Conservation (phyloP, 30 jellyfish, hydroid and myxozoan genomes). For the Aurelia aurita complex sp. Pacific region DNA sequence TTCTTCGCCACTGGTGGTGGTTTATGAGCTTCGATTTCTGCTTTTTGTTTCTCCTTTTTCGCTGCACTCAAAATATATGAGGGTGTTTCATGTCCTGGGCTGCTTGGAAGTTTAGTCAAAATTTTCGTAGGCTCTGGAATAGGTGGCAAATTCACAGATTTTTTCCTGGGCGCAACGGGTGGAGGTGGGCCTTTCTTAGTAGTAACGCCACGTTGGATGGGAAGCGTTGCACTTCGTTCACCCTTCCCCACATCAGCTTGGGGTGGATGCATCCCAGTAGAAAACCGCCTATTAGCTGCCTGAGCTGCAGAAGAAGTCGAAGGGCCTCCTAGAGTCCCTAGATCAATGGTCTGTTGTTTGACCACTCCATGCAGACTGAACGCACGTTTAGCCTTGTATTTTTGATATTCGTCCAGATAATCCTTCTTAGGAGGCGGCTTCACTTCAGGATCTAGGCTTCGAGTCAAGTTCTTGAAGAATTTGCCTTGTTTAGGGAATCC, state of each 20-base stretch:
- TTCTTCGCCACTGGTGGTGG: slow-evolving; percentile 1
- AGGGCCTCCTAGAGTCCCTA: slow-evolving; percentile 35
- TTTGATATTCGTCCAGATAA: slow-evolving; percentile 47
- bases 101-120: background rate
- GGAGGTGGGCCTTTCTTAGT: slow-evolving; percentile 69
- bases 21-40: slow-evolving; percentile 23
- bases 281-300: slow-evolving; percentile 42
- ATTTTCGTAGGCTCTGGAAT: slow-evolving; percentile 14
- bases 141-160: slow-evolving; percentile 57
- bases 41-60: slow-evolving; percentile 59
- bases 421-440: slow-evolving; percentile 58
- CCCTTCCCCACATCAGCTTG: slow-evolving; percentile 3
- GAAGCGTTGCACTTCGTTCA: slow-evolving; percentile 40
- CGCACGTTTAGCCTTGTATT: slow-evolving; percentile 68
- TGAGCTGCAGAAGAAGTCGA: slow-evolving; percentile 20
- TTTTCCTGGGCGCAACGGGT: slow-evolving; percentile 75
- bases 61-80: slow-evolving; percentile 64
- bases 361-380: slow-evolving; percentile 60
- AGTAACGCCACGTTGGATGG: background rate
- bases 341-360: slow-evolving; percentile 64
- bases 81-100: slow-evolving; percentile 51
- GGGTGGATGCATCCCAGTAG: slow-evolving; percentile 55
- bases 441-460: slow-evolving; percentile 58
- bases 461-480: slow-evolving; percentile 41
- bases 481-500: slow-evolving; percentile 38